Evolutionary conservation across 1,140 invertebrate species (phyloP).

Genomic region (Drosophila nikananu): DNA sequence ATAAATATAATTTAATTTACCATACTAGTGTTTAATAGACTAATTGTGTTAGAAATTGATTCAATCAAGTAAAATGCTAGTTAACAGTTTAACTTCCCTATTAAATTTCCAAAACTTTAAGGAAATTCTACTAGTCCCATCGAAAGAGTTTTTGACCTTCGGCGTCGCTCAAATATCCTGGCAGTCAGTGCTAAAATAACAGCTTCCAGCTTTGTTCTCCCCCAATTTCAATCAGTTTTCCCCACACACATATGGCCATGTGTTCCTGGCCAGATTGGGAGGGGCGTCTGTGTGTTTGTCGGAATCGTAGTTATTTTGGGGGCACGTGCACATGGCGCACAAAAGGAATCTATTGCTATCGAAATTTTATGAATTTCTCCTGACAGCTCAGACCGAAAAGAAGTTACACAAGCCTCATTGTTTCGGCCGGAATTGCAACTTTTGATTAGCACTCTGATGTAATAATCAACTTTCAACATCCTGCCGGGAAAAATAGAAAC

Average conservation of each 20-base stretch:
- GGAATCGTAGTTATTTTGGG: slow-evolving; percentile 74
- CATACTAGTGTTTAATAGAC: background rate
- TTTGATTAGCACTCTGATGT: slow-evolving; percentile 73
- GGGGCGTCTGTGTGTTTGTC: slow-evolving; percentile 9
- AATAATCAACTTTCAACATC: slow-evolving; percentile 61
- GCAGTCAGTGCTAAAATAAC: slow-evolving; percentile 30
- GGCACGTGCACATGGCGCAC: slow-evolving; percentile 51
- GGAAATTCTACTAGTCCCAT: background rate
- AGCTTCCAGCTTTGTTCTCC: slow-evolving; percentile 36
- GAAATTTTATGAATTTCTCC: slow-evolving; percentile 62
- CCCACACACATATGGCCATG: slow-evolving; percentile 1
- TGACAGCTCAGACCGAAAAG: slow-evolving; percentile 52
- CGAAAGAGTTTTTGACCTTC: slow-evolving; percentile 40
- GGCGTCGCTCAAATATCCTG: slow-evolving; percentile 5
- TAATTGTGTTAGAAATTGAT: no score
- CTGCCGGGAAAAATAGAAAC: background rate
- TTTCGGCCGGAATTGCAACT: slow-evolving; percentile 66
- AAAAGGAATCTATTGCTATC: slow-evolving; percentile 30
- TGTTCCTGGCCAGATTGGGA: slow-evolving; percentile 18
- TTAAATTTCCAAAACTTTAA: background rate
- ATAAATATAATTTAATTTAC: background rate
- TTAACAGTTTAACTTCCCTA: background rate
- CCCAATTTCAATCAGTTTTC: slow-evolving; percentile 71
- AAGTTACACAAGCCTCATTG: slow-evolving; percentile 52
- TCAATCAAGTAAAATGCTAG: no score